These are phyloP conservation scores for Oncorhynchus gorbuscha DNA, from an alignment of 2,113 vertebrate species.

Conservation along the genomic window DNA sequence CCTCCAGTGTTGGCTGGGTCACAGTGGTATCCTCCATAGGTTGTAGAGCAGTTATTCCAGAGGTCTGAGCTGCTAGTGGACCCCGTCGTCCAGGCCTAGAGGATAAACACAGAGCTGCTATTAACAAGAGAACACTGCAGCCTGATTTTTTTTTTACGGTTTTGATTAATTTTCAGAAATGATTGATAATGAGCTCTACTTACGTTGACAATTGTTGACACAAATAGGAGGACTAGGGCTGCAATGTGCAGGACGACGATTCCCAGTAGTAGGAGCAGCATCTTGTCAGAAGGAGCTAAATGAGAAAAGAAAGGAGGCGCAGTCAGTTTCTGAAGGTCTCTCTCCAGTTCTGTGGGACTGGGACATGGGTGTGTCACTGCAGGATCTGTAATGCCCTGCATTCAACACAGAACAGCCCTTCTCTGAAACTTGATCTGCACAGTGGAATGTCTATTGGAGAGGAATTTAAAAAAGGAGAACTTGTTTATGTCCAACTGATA, in stretches of 20 bases:
- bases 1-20: conserved; percentile 76
- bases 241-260: conserved; percentile 92
- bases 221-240: conserved; percentile 89
- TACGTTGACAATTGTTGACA: conserved; percentile 95
- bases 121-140: too few species aligned
- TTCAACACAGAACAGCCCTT: background rate
- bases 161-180: too few species aligned
- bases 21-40: conserved; percentile 64
- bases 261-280: conserved; percentile 92
- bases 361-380: conserved; percentile 61
- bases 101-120: conserved; percentile 12
- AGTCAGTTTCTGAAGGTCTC: conserved; percentile 1
- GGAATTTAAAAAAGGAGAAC: background rate
- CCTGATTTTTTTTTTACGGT: background rate
- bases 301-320: conserved; percentile 26
- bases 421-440: conserved; percentile 23
- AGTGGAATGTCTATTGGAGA: conserved; percentile 4
- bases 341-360: background rate
- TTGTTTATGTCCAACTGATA: background rate
- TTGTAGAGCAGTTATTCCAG: conserved; percentile 85
- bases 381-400: conserved; percentile 28
- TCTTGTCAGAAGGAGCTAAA: conserved; percentile 71
- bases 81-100: conserved; percentile 83
- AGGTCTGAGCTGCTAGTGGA: conserved; percentile 75
- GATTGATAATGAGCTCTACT: conserved; percentile 65